A percentile compares a stretch with the other conserved stretches of the same genome.
These are phyloP conservation scores for Synergus japonicus DNA, from an alignment of 2,888 invertebrate genomes.

Conservation along the genomic window DNA sequence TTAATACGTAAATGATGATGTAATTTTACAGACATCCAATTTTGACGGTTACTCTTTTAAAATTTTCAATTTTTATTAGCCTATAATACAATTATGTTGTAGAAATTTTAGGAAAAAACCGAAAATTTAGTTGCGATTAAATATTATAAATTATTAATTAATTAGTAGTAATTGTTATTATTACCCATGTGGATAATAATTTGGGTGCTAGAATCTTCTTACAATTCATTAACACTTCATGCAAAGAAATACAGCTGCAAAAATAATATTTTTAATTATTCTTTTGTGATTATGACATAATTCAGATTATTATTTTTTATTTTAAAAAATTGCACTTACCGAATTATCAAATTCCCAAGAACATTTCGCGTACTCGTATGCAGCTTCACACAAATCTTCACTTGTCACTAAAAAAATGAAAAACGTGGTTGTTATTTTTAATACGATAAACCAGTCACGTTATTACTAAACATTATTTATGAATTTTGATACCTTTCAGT, in stretches of 20 bases:
- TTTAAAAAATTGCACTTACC: constrained; percentile 19
- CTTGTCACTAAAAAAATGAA: constrained; percentile 26
- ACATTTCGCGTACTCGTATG: constrained; percentile 51
- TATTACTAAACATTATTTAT: background rate
- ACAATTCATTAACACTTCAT: background rate
- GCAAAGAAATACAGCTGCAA: constrained; percentile 23
- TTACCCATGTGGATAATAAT: background rate
- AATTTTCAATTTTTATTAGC: too few relatives aligned
- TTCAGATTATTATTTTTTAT: background rate
- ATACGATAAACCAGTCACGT: background rate
- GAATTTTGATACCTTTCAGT: background rate
- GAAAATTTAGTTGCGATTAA: too few relatives aligned
- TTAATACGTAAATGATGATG: too few relatives aligned
- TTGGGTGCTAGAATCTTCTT: too few relatives aligned
- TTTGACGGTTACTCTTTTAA: too few relatives aligned
- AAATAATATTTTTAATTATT: background rate
- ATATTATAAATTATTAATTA: too few relatives aligned
- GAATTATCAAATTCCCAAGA: constrained; percentile 43
- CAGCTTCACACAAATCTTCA: constrained; percentile 42
- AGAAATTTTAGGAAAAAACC: too few relatives aligned
- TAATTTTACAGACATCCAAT: too few relatives aligned
- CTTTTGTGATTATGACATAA: background rate
- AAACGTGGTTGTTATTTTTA: background rate
- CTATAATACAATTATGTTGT: too few relatives aligned
- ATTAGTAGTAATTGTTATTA: too few relatives aligned